phyloP scores from a whole-genome alignment of 2,888 invertebrate genomes.

The Hecatera dysodea region DNA sequence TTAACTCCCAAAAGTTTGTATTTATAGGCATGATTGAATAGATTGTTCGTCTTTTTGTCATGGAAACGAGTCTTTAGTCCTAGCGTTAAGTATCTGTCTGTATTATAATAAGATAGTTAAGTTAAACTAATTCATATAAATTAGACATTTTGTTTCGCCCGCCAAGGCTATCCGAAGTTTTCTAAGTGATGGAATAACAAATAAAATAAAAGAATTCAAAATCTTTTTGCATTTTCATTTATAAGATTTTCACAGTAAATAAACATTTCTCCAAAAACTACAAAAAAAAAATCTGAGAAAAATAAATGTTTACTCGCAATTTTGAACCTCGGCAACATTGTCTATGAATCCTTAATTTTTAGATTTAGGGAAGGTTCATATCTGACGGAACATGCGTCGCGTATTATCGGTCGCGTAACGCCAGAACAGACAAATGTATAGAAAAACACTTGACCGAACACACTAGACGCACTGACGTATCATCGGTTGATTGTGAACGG shows the following conservation, averaged over 20 bases:
- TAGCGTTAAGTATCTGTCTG: slow-evolving; percentile 62
- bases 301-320: background rate
- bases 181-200: slow-evolving; percentile 74
- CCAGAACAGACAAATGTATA: no score
- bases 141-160: slow-evolving; percentile 58
- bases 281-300: background rate
- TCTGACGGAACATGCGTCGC: no score
- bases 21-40: slow-evolving; percentile 36
- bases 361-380: no score
- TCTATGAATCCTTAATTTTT: background rate
- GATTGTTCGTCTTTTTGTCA: slow-evolving; percentile 61
- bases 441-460: no score
- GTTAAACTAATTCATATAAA: slow-evolving; percentile 60
- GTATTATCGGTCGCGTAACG: no score
- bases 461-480: no score
- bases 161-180: slow-evolving; percentile 68
- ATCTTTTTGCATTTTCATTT: slow-evolving; percentile 56
- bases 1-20: slow-evolving; percentile 12
- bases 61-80: slow-evolving; percentile 40
- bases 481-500: no score
- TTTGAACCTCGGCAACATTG: background rate
- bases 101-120: slow-evolving; percentile 65
- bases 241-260: slow-evolving; percentile 3
- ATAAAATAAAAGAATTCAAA: slow-evolving; percentile 73
- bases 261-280: background rate